phyloP scores from a whole-genome alignment of 1,140 invertebrate species.

The Delia radicum region DNA sequence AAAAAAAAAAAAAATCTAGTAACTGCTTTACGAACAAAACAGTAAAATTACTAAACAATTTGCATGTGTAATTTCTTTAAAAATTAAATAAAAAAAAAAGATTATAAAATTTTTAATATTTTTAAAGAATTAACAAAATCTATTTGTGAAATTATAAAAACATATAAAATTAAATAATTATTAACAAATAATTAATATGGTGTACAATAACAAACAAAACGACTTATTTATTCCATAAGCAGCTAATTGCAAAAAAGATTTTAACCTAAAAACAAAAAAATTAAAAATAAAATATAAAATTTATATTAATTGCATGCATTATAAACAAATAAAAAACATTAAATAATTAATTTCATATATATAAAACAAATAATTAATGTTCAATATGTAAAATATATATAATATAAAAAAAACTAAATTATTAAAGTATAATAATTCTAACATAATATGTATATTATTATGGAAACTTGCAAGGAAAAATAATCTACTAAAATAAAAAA shows the following conservation, averaged over 20 bases:
- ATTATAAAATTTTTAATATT: background rate
- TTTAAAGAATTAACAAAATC: slow-evolving; percentile 2
- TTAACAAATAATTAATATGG: background rate
- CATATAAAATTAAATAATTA: background rate
- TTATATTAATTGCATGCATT: slow-evolving; percentile 1
- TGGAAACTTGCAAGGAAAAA: slow-evolving; percentile 15
- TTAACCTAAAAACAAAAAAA: background rate
- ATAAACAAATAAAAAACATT: background rate
- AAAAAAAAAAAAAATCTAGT: slow-evolving; percentile 6
- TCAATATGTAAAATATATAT: slow-evolving; percentile 8
- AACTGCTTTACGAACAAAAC: too few relatives aligned
- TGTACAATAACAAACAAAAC: background rate
- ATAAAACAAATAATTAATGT: slow-evolving; percentile 12
- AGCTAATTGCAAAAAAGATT: background rate
- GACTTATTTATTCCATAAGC: slow-evolving; percentile 20
- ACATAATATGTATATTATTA: slow-evolving; percentile 2
- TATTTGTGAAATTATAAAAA: slow-evolving; percentile 3
- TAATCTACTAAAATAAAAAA: slow-evolving; percentile 9
- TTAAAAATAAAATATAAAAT: slow-evolving; percentile 1
- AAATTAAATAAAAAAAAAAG: background rate
- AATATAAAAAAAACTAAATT: background rate
- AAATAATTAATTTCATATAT: background rate
- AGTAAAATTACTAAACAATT: background rate
- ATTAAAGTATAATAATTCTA: too few relatives aligned
- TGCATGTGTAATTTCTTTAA: background rate